Conservation (phyloP, 2,888 invertebrate species). For the Caenorhabditis sp. region DNA sequence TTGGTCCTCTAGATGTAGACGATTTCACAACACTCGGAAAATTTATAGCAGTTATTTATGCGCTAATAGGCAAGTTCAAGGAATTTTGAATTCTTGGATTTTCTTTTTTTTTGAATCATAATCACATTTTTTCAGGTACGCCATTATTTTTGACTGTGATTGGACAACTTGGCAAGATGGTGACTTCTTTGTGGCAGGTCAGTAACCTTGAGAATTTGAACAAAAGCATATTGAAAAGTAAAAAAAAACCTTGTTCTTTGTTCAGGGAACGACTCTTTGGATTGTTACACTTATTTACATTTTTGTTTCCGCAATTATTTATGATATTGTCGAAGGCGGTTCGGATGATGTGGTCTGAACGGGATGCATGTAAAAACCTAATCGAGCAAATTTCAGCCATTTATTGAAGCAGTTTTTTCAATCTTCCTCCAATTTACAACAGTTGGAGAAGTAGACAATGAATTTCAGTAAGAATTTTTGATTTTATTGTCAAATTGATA, state of each 20-base stretch:
- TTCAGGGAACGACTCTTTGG: conserved; percentile 70
- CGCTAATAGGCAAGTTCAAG: conserved; percentile 71
- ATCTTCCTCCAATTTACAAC: conserved; percentile 79
- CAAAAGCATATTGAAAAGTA: conserved; percentile 1
- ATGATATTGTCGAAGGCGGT: conserved; percentile 78
- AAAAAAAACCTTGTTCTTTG: background rate
- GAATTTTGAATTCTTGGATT: background rate
- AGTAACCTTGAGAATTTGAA: conserved; percentile 7
- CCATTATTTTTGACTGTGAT: conserved; percentile 67
- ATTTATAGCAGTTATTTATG: conserved; percentile 76
- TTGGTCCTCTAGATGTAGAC: conserved; percentile 78
- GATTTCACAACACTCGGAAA: conserved; percentile 75
- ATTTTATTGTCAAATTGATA: background rate
- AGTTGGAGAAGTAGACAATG: conserved; percentile 74
- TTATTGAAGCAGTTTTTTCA: conserved; percentile 77
- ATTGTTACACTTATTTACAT: conserved; percentile 69
- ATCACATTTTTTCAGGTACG: conserved; percentile 63
- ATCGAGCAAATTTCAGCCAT: conserved; percentile 73
- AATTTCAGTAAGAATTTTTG: conserved; percentile 65
- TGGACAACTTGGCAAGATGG: conserved; percentile 63
- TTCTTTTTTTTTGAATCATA: background rate
- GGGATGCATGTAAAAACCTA: background rate
- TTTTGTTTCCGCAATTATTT: conserved; percentile 75
- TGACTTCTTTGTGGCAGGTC: conserved; percentile 65
- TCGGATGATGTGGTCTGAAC: conserved; percentile 75